phyloP scores from a whole-genome alignment of 2,113 vertebrate genomes.

The Eulacestoma nigropectus region DNA sequence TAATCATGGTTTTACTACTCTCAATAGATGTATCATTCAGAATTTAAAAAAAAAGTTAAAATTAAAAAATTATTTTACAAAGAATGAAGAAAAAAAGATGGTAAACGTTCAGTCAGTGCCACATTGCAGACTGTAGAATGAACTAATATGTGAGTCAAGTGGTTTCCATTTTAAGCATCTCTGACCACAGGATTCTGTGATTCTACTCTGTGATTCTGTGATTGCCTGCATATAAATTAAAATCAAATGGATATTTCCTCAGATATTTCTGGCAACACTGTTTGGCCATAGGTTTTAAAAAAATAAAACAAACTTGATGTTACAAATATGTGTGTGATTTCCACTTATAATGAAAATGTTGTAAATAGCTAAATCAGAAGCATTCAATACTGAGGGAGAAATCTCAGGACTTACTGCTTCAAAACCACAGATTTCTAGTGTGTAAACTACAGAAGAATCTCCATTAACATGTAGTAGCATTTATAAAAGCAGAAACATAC shows the following conservation, averaged over 20 bases:
- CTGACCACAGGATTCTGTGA: conserved; percentile 6
- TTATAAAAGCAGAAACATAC: neutral
- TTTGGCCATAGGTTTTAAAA: neutral
- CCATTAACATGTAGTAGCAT: neutral
- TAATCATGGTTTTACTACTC: neutral
- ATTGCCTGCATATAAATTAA: neutral
- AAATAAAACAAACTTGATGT: neutral
- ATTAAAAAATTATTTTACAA: neutral
- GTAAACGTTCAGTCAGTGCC: neutral
- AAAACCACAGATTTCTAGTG: neutral
- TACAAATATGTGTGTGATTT: neutral
- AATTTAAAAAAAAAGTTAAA: neutral
- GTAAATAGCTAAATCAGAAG: conserved; percentile 7
- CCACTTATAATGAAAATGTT: neutral
- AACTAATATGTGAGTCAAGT: neutral
- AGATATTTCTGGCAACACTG: neutral
- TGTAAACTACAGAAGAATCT: neutral
- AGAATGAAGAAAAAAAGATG: neutral
- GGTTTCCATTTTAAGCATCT: neutral
- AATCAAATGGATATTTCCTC: neutral
- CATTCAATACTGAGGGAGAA: neutral
- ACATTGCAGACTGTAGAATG: neutral
- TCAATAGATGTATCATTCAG: neutral
- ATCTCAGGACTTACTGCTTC: neutral
- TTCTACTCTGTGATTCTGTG: conserved; percentile 1